phyloP scores from a whole-genome alignment of 2,113 vertebrate genomes.

The Setophaga coronata region DNA sequence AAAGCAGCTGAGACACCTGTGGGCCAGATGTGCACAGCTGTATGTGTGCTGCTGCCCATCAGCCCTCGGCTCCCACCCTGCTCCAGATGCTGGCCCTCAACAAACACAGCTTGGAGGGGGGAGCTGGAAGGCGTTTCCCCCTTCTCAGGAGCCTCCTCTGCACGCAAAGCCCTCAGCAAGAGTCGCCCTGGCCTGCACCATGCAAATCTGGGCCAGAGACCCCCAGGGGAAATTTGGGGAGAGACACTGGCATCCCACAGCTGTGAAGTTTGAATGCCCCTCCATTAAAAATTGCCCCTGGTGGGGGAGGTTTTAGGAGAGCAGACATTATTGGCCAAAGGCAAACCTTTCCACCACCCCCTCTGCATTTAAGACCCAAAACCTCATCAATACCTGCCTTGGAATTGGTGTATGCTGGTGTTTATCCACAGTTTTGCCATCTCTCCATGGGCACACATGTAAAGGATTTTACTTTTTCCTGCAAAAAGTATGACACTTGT shows the following conservation, averaged over 20 bases:
- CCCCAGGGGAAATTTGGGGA: neutral
- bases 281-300: neutral
- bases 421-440: neutral
- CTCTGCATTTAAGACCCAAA: neutral
- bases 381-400: fast-evolving
- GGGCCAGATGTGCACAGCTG: slow-evolving; percentile 61
- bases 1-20: slow-evolving; percentile 37
- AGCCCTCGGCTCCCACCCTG: neutral
- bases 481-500: neutral
- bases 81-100: slow-evolving; percentile 23
- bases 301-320: too few species aligned
- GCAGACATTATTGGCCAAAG: too few species aligned
- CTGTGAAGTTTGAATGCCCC: neutral
- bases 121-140: neutral
- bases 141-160: neutral
- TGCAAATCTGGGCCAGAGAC: neutral
- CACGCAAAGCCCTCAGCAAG: fast-evolving
- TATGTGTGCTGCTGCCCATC: neutral
- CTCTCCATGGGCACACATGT: fast-evolving
- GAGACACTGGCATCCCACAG: fast-evolving
- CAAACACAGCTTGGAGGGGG: neutral
- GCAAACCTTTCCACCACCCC: too few species aligned
- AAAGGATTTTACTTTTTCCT: neutral
- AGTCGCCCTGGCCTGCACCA: fast-evolving
- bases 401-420: neutral